Conservation (phyloP, 2,113 vertebrate species). For the Chaetodon auriga region DNA sequence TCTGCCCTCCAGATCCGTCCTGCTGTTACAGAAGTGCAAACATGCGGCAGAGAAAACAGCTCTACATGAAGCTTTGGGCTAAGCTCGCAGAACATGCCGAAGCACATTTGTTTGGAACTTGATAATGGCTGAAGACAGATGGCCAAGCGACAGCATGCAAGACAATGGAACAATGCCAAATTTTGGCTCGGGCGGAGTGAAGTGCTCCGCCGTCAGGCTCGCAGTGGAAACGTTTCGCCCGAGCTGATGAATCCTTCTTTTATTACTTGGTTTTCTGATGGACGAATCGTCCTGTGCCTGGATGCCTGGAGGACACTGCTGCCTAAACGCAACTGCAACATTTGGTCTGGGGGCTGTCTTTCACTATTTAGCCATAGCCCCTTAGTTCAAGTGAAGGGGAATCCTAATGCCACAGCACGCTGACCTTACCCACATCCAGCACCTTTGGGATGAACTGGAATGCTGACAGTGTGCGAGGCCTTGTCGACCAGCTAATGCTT, state of each 20-base stretch:
- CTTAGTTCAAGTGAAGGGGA: not conserved
- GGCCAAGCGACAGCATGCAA: not conserved
- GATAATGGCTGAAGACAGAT: not conserved
- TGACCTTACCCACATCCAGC: not conserved
- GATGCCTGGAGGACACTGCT: not conserved
- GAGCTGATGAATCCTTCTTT: not conserved
- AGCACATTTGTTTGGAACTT: not conserved
- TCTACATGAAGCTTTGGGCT: not conserved
- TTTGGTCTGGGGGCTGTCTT: not conserved
- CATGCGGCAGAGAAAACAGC: not conserved
- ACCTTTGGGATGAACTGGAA: constrained; percentile 20
- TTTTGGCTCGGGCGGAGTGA: not conserved
- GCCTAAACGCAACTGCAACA: not conserved
- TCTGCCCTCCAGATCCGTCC: not conserved
- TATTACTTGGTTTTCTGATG: not conserved
- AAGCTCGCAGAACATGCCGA: not conserved
- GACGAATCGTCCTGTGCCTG: not conserved
- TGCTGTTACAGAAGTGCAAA: not conserved
- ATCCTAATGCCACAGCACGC: not conserved
- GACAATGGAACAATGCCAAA: not conserved
- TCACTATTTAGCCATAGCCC: not conserved
- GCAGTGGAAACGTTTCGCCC: not conserved
- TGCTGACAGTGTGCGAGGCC: constrained; percentile 24
- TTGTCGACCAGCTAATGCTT: constrained; percentile 16
- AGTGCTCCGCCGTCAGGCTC: not conserved